A percentile compares a stretch with the other conserved stretches of the same genome.
Conservation (phyloP, 2,888 invertebrate genomes). For the Pediacus dermestoides region DNA sequence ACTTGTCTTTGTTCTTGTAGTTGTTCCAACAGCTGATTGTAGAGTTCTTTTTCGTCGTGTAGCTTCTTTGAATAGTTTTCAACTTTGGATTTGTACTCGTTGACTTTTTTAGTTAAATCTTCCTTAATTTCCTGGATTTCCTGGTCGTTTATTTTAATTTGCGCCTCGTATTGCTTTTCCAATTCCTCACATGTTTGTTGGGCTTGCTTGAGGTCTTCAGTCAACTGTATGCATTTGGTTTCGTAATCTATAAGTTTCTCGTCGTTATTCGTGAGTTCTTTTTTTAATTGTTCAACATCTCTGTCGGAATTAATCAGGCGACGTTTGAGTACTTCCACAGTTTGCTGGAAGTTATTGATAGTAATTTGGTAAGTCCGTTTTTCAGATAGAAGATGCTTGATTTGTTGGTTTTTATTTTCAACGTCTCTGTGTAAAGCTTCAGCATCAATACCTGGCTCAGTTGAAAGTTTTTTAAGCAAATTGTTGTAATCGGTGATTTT, state of each 20-base stretch:
- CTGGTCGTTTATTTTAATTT: conserved; percentile 34
- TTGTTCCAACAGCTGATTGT: conserved; percentile 30
- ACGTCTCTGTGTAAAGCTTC: conserved; percentile 15
- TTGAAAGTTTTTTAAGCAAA: conserved; percentile 23
- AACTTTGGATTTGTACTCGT: conserved; percentile 26
- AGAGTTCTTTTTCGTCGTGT: conserved; percentile 24
- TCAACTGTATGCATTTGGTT: conserved; percentile 36
- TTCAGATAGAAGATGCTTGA: conserved; percentile 52
- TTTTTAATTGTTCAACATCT: conserved; percentile 57
- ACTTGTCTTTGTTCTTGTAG: conserved; percentile 29
- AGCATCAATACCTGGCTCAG: conserved; percentile 26
- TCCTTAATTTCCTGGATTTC: conserved; percentile 34
- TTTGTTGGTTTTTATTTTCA: conserved; percentile 45
- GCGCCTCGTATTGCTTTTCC: conserved; percentile 40
- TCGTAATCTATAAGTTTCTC: conserved; percentile 40
- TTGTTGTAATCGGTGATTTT: conserved; percentile 25
- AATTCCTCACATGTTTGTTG: conserved; percentile 38
- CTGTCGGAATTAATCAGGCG: conserved; percentile 58
- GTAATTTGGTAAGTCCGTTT: conserved; percentile 58
- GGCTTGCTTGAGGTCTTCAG: conserved; percentile 35
- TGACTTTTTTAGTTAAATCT: conserved; percentile 37
- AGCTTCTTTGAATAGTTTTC: conserved; percentile 19
- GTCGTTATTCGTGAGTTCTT: conserved; percentile 43
- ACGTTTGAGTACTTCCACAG: conserved; percentile 58
- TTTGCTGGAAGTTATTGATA: conserved; percentile 57